Evolutionary conservation across 2,797 vertebrate species (phyloP).

Genomic region (Rhinichthys osculus): DNA sequence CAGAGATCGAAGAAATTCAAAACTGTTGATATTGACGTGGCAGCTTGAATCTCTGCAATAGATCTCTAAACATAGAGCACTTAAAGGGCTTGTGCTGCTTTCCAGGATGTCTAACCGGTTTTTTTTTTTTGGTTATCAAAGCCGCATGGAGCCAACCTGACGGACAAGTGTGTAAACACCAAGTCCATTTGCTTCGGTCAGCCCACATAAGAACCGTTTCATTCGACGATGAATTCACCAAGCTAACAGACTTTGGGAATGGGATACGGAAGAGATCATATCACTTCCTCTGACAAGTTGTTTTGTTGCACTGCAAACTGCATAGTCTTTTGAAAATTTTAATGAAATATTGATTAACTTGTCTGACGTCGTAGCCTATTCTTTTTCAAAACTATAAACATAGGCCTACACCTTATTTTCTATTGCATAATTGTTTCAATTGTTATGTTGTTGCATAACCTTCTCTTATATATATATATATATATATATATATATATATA

Average conservation of each 20-base stretch:
- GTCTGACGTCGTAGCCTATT: background rate
- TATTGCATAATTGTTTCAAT: too few species aligned
- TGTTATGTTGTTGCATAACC: background rate
- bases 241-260: conserved; percentile 60
- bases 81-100: conserved; percentile 72
- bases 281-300: conserved; percentile 46
- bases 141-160: conserved; percentile 71
- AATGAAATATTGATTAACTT: background rate
- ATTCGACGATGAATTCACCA: conserved; percentile 69
- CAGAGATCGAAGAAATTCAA: conserved; percentile 63
- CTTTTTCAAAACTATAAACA: background rate
- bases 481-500: too few species aligned
- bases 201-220: conserved; percentile 71
- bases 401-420: background rate
- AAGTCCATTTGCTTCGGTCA: conserved; percentile 73
- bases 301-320: conserved; percentile 23
- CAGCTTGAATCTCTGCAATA: conserved; percentile 74
- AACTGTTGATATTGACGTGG: conserved; percentile 69
- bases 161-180: conserved; percentile 83
- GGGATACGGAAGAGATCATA: conserved; percentile 17
- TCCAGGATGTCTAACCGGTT: conserved; percentile 72
- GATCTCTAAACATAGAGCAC: conserved; percentile 78
- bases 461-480: background rate
- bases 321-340: background rate
- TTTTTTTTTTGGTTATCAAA: conserved; percentile 68